phyloP scores from a whole-genome alignment of 2,113 vertebrate species.

The Cebus imitator region DNA sequence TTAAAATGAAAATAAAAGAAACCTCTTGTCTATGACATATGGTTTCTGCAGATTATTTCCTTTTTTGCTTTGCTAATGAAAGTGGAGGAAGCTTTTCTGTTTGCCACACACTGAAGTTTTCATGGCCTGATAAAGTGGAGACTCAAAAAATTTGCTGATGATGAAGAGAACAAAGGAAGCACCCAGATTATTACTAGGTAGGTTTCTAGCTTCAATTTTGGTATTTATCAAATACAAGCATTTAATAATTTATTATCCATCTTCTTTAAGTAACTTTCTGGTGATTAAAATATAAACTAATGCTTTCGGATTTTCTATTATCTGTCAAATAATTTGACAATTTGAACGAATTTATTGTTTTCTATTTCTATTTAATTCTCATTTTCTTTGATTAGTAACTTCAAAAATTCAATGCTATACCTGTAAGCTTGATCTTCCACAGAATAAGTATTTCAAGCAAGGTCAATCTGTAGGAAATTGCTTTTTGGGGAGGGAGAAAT shows the following conservation, averaged over 20 bases:
- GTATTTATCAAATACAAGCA: background rate
- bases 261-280: background rate
- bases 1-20: background rate
- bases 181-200: background rate
- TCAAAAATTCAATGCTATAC: background rate
- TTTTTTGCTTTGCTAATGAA: background rate
- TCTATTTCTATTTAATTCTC: background rate
- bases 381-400: background rate
- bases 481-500: background rate
- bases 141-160: background rate
- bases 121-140: background rate
- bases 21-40: background rate
- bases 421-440: background rate
- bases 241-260: background rate
- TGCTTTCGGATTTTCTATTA: background rate
- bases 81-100: background rate
- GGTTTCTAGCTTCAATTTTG: background rate
- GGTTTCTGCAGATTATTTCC: background rate
- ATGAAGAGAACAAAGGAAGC: background rate
- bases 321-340: slow-evolving; percentile 5
- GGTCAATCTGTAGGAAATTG: background rate
- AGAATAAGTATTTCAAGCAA: background rate
- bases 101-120: background rate
- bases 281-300: background rate
- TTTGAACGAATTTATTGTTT: background rate